Evolutionary conservation across 2,797 vertebrate genomes (phyloP).

Genomic region (Malurus leucopterus): DNA sequence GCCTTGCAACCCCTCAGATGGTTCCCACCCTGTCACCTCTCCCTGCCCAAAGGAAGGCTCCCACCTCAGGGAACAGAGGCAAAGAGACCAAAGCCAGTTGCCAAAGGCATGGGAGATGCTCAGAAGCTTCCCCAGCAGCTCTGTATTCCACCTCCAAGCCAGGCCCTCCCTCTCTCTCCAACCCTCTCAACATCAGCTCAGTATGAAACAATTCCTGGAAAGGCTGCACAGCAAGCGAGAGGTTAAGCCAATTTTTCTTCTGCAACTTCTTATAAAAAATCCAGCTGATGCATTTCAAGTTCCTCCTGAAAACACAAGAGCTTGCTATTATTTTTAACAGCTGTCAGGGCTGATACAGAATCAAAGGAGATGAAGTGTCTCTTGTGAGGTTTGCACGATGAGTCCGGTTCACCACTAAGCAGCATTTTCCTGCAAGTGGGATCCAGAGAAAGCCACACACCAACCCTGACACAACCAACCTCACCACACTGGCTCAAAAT

Average conservation of each 20-base stretch:
- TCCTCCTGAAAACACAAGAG: background rate
- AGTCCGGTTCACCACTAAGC: background rate
- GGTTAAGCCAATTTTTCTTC: background rate
- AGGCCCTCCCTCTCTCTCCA: background rate
- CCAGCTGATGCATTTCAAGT: background rate
- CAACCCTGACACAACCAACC: background rate
- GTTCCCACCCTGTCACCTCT: background rate
- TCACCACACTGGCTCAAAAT: background rate
- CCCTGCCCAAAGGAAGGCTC: background rate
- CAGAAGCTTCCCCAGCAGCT: background rate
- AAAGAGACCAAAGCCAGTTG: background rate
- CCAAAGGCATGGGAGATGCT: background rate
- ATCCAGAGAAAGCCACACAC: background rate
- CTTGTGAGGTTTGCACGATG: background rate
- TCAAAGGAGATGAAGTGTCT: background rate
- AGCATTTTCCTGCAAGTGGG: background rate
- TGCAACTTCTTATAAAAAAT: background rate
- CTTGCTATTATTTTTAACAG: background rate
- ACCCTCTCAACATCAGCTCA: background rate
- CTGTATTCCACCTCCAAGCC: background rate
- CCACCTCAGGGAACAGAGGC: background rate
- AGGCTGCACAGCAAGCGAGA: background rate
- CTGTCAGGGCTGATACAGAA: background rate
- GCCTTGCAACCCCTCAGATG: accelerated
- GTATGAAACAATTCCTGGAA: background rate